Conservation (phyloP, 2,797 vertebrate genomes). For the Arrhamphus sclerolepis region DNA sequence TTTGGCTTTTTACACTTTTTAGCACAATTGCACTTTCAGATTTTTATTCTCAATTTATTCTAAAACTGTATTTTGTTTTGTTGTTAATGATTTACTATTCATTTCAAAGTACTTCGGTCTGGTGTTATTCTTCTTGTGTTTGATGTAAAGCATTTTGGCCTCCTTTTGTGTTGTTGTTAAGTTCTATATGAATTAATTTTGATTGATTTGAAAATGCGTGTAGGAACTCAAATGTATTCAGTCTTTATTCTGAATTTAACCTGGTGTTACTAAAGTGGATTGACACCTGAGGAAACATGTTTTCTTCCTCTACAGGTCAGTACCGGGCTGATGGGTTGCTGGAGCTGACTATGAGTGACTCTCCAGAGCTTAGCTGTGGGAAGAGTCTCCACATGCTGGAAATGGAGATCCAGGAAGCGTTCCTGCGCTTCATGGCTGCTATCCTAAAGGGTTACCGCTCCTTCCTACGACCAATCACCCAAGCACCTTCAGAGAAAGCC, state of each 20-base stretch:
- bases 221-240: conserved; percentile 11
- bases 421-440: conserved; percentile 97
- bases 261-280: neutral
- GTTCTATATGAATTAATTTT: no score
- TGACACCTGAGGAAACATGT: neutral
- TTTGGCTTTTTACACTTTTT: no score
- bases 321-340: conserved; percentile 88
- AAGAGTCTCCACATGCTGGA: conserved; percentile 92
- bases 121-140: no score
- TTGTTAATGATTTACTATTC: no score
- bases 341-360: conserved; percentile 86
- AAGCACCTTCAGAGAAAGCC: conserved; percentile 97
- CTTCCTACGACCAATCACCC: conserved; percentile 94
- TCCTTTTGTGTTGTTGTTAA: no score
- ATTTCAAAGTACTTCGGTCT: no score
- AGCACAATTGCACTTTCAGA: no score
- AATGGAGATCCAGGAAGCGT: conserved; percentile 97
- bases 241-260: neutral
- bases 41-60: no score
- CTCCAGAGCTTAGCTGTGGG: conserved; percentile 84
- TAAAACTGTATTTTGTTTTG: no score
- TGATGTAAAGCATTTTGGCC: no score
- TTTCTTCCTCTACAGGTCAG: conserved; percentile 82
- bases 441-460: conserved; percentile 96
- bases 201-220: neutral